These are phyloP conservation scores for Clostera curtula DNA, from an alignment of 2,888 invertebrate genomes.

Conservation along the genomic window DNA sequence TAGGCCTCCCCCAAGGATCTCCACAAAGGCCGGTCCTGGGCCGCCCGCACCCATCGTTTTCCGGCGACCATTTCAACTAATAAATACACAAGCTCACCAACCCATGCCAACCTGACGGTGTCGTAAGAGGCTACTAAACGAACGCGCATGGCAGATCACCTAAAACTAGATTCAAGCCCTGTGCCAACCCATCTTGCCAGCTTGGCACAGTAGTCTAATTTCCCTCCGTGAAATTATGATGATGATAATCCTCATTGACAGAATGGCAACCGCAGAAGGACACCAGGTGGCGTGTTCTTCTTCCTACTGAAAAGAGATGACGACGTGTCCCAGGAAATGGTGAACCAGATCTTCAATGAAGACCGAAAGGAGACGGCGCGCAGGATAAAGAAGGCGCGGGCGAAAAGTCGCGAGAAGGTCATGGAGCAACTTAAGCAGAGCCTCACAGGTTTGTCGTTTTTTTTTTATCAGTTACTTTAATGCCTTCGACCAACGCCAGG, in stretches of 20 bases:
- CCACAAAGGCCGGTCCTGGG: too few species aligned
- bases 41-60: too few species aligned
- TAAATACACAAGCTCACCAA: too few species aligned
- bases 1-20: too few species aligned
- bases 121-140: too few species aligned
- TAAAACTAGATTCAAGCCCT: too few species aligned
- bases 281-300: conserved; percentile 90
- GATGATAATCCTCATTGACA: conserved; percentile 26
- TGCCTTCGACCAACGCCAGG: too few species aligned
- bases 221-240: too few species aligned
- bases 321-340: conserved; percentile 78
- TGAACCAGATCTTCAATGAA: conserved; percentile 79
- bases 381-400: conserved; percentile 70
- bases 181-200: too few species aligned
- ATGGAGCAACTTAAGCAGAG: conserved; percentile 79
- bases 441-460: conserved; percentile 53
- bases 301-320: conserved; percentile 85
- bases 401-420: conserved; percentile 76
- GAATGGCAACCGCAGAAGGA: conserved; percentile 87
- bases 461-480: conserved; percentile 1
- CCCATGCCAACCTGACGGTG: too few species aligned
- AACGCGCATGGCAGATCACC: too few species aligned
- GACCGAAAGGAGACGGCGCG: conserved; percentile 75
- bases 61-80: conserved; percentile 18
- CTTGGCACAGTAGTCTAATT: too few species aligned